Percentiles rank a stretch among this genome's conserved stretches.
Evolutionary conservation across 2,797 vertebrate species (phyloP).

Genomic region (Okamejei kenojei): DNA sequence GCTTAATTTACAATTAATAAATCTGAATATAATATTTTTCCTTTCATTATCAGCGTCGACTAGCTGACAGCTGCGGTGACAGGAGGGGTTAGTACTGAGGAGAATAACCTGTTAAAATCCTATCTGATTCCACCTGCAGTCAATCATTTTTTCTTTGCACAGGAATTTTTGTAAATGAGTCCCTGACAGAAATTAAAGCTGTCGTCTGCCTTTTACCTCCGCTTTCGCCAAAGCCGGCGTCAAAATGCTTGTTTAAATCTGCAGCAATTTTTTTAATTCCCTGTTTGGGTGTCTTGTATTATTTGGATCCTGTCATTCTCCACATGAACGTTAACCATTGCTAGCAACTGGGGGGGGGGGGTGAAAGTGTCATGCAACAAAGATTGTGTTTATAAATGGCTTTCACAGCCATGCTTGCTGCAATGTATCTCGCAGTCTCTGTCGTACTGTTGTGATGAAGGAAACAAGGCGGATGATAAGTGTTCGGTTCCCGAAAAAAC

Average conservation of each 20-base stretch:
- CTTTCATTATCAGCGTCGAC: conserved; percentile 16
- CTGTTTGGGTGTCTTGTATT: background rate
- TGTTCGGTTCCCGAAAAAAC: background rate
- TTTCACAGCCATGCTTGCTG: no score
- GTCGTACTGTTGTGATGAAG: background rate
- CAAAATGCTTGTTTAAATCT: background rate
- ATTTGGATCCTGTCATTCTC: background rate
- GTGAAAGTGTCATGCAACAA: no score
- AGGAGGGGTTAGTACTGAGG: conserved; percentile 30
- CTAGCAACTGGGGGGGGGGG: background rate
- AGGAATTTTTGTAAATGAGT: conserved; percentile 6
- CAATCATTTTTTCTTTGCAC: conserved; percentile 5
- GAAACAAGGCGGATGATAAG: background rate
- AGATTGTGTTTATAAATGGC: background rate
- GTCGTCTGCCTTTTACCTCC: background rate
- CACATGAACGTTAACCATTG: background rate
- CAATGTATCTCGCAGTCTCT: no score
- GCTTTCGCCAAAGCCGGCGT: background rate
- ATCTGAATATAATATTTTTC: conserved; percentile 38
- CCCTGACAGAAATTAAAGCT: conserved; percentile 28
- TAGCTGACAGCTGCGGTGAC: conserved; percentile 32
- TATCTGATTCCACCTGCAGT: conserved; percentile 36
- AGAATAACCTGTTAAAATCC: conserved; percentile 34
- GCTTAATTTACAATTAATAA: conserved; percentile 39
- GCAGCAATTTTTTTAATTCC: background rate